Evolutionary conservation across 2,888 invertebrate genomes (phyloP), one percentile per base, ranked within the genome.

Genomic region (Clusia tigrina): DNA sequence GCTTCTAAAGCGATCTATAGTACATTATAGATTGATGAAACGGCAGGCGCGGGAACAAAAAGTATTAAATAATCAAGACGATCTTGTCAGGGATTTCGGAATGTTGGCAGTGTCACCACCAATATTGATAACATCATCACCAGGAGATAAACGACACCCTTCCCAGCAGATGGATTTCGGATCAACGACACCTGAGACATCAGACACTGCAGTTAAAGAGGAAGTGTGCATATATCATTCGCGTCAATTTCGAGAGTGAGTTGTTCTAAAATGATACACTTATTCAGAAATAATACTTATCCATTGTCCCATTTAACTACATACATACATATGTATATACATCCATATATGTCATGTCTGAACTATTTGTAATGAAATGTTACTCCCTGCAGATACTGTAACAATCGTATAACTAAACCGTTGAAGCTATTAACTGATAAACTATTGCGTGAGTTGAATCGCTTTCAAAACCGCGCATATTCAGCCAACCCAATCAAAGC

Each of bases 401-500:
- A 88, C 71, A 89, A 89, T 78, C 84, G 86, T 51, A 81, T 88
- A 15, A 87, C 86, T n/a, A 78, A 85, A 52, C 85, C 86, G 24
- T 83, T 90, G 5, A 86, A 86, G 67, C 78, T 82, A 25, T 76
- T 85, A 58, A 85, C 86, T 17, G 84, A 84, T 26, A 70, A 76
- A 17, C 75, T 90, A 55, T 70, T 90, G 1, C 81, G 84, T 59
- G 86, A 88, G 69, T 79, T 90, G 18, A 85, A 88, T 54, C 81
- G 86, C 10, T 89, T 89, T 71, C 90, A 90, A 78, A 88, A 88
- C 71, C 84, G 88, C 17, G 84, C 87, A 32, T 87, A 85, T 74
- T 85, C 86, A 62, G 86, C 85, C 67, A 88, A 89, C 72, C 86
- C 87, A 23, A 83, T 86, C 2, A 90, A 89, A 80, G 89, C 84